These are phyloP conservation scores for Xestobium rufovillosum DNA, from an alignment of 2,888 invertebrate genomes.

Conservation along the genomic window DNA sequence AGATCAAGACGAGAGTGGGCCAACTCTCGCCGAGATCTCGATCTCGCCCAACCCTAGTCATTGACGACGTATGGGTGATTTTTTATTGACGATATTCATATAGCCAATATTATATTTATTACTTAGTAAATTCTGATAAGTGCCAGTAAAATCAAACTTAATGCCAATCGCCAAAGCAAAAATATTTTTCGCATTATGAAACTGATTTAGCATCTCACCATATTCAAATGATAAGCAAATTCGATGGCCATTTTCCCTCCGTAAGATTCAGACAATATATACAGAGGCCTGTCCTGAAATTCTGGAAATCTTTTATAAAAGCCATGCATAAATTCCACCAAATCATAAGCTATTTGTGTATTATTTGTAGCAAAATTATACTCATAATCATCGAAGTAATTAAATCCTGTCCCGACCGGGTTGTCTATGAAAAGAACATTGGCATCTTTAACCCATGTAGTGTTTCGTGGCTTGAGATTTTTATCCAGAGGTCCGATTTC, in stretches of 20 bases:
- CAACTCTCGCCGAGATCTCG: too few species aligned
- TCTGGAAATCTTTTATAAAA: conserved; percentile 62
- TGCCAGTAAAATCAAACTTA: too few species aligned
- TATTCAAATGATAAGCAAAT: conserved; percentile 57
- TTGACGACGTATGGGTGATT: too few species aligned
- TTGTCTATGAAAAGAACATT: conserved; percentile 85
- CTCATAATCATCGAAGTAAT: conserved; percentile 58
- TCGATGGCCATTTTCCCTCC: conserved; percentile 91
- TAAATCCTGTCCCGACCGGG: conserved; percentile 84
- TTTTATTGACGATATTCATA: too few species aligned
- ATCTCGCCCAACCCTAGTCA: too few species aligned
- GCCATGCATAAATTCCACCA: conserved; percentile 61
- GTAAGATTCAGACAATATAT: conserved; percentile 85
- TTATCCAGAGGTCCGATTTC: conserved; percentile 70
- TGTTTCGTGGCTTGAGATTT: conserved; percentile 30
- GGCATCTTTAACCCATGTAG: conserved; percentile 48
- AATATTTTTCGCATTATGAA: too few species aligned
- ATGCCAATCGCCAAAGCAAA: too few species aligned
- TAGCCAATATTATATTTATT: too few species aligned
- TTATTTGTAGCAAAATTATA: conserved; percentile 51
- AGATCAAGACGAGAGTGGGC: too few species aligned
- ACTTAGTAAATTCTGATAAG: too few species aligned
- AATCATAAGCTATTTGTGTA: conserved; percentile 63
- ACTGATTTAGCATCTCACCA: conserved; percentile 45
- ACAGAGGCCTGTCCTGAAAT: conserved; percentile 66